Conservation (phyloP, 2,888 invertebrate genomes). For the Trichopoda pennipes region DNA sequence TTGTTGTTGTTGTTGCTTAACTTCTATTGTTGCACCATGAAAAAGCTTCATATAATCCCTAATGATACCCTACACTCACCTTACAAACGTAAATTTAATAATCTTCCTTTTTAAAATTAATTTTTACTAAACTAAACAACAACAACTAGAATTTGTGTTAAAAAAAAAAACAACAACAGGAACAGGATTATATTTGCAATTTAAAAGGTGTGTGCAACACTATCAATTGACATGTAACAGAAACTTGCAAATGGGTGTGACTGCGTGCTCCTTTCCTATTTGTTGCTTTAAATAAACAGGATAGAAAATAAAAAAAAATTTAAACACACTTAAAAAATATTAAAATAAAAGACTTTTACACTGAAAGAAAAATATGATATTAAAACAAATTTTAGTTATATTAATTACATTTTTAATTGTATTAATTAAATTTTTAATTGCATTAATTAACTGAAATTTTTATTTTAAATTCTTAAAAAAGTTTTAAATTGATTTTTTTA, state of each 20-base stretch:
- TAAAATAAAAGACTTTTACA: no score
- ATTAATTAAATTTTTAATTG: no score
- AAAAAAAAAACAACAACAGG: constrained; percentile 20
- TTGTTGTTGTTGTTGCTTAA: constrained; percentile 9
- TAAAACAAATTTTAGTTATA: no score
- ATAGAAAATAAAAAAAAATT: no score
- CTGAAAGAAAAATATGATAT: no score
- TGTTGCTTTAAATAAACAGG: no score
- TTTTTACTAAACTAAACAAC: neutral
- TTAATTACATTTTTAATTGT: no score
- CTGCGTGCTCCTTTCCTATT: neutral
- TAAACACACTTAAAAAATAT: no score
- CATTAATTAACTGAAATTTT: no score
- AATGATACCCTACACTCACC: constrained; percentile 19
- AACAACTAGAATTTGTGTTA: constrained; percentile 5
- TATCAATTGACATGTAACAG: constrained; percentile 59
- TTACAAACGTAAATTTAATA: constrained; percentile 23
- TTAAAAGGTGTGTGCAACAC: constrained; percentile 50
- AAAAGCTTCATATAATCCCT: constrained; percentile 44
- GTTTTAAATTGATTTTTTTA: no score
- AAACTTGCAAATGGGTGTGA: constrained; percentile 21
- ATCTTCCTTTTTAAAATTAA: constrained; percentile 14
- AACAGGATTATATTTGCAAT: constrained; percentile 5
- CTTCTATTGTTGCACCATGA: constrained; percentile 15
- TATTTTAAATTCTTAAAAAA: no score